phyloP scores from a whole-genome alignment of 2,888 invertebrate species.

The Pterobdella sp. region DNA sequence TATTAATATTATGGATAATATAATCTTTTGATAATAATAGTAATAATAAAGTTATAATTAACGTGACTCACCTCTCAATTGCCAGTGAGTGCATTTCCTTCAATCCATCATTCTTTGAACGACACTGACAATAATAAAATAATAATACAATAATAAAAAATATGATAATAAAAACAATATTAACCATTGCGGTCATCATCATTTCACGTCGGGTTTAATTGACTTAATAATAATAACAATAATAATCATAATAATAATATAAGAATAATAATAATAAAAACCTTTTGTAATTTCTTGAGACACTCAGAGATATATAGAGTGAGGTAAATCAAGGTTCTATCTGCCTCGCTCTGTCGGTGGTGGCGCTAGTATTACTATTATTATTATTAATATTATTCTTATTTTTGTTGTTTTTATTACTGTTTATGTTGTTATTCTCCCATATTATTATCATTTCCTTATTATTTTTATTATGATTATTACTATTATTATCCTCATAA shows the following conservation, averaged over 20 bases:
- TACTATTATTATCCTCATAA: too few relatives aligned
- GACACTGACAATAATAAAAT: constrained; percentile 56
- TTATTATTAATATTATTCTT: background rate
- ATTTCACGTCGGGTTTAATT: too few relatives aligned
- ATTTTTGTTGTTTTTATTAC: too few relatives aligned
- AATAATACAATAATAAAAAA: background rate
- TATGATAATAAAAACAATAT: background rate
- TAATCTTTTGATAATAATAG: too few relatives aligned
- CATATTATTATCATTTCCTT: background rate
- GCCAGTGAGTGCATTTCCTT: constrained; percentile 95
- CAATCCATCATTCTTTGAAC: constrained; percentile 69
- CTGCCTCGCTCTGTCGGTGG: constrained; percentile 77
- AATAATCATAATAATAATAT: background rate
- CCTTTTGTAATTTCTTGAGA: constrained; percentile 79
- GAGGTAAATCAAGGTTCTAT: constrained; percentile 89
- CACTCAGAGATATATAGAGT: constrained; percentile 96
- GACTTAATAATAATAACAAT: background rate
- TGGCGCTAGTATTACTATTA: background rate
- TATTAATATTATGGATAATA: too few relatives aligned
- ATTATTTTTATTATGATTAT: too few relatives aligned
- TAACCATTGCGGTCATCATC: too few relatives aligned
- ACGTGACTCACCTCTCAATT: too few relatives aligned
- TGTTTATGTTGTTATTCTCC: background rate
- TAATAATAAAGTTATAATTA: too few relatives aligned
- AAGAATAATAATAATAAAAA: constrained; percentile 36